Percentiles rank a stretch among this genome's conserved stretches.
phyloP scores from a whole-genome alignment of 1,140 invertebrate genomes.

The Micrasema minimum region DNA sequence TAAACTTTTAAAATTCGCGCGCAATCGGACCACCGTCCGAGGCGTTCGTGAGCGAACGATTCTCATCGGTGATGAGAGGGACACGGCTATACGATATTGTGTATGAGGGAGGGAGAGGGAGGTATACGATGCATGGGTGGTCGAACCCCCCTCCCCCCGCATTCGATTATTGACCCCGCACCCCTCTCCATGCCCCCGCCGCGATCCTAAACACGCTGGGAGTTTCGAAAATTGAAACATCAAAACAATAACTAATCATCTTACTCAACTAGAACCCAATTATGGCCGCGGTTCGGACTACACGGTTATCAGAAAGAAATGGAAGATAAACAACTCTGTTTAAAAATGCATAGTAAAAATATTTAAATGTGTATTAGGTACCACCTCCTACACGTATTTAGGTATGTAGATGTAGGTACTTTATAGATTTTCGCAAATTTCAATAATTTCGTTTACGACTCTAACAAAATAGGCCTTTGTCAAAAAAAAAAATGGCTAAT shows the following conservation, averaged over 20 bases:
- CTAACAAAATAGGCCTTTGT: too few species aligned
- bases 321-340: too few species aligned
- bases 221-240: constrained; percentile 53
- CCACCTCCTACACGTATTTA: too few species aligned
- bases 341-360: too few species aligned
- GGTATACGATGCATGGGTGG: constrained; percentile 39
- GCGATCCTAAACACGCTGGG: constrained; percentile 4
- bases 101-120: neutral
- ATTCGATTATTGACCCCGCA: constrained; percentile 23
- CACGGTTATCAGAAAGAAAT: constrained; percentile 19
- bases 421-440: too few species aligned
- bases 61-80: constrained; percentile 1
- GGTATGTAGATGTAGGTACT: too few species aligned
- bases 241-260: constrained; percentile 55
- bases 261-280: constrained; percentile 53
- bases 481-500: too few species aligned
- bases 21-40: constrained; percentile 34
- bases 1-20: constrained; percentile 35
- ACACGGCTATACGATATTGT: neutral
- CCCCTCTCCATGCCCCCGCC: neutral
- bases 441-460: too few species aligned
- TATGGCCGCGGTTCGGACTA: constrained; percentile 35
- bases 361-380: too few species aligned
- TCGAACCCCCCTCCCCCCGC: constrained; percentile 36
- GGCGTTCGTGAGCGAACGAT: constrained; percentile 38